Conservation (phyloP, 2,888 invertebrate species). For the Caenorhabditis sulstoni region DNA sequence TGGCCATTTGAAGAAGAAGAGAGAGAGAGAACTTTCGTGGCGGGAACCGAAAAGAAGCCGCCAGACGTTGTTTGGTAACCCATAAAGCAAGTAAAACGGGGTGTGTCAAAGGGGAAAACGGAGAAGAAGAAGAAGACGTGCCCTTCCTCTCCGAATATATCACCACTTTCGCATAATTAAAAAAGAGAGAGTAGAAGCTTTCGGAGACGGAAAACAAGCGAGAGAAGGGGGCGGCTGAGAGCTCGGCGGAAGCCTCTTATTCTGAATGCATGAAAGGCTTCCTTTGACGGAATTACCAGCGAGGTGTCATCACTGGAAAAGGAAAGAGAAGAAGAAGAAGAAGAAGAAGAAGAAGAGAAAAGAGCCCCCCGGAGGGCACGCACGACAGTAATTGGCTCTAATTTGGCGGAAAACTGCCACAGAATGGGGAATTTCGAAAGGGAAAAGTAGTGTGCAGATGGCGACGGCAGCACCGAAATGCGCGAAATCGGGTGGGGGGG, state of each 20-base stretch:
- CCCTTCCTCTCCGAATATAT: slow-evolving; percentile 5
- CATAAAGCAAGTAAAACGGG: slow-evolving; percentile 26
- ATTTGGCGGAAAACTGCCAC: slow-evolving; percentile 44
- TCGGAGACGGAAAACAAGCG: slow-evolving; percentile 7
- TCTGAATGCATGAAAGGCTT: slow-evolving; percentile 59
- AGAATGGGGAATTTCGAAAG: slow-evolving; percentile 1
- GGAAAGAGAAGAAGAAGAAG: not conserved
- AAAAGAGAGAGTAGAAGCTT: slow-evolving; percentile 15
- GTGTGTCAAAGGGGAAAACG: slow-evolving; percentile 20
- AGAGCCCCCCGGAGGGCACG: not conserved
- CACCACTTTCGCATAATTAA: slow-evolving; percentile 56
- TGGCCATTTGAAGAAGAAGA: not conserved
- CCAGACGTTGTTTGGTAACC: slow-evolving; percentile 27
- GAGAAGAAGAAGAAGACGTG: not conserved
- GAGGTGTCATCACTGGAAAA: slow-evolving; percentile 23
- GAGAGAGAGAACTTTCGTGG: not conserved
- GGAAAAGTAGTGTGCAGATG: slow-evolving; percentile 30
- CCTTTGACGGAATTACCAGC: slow-evolving; percentile 39
- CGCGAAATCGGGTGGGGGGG: slow-evolving; percentile 20
- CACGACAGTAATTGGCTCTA: slow-evolving; percentile 43
- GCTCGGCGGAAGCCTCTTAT: slow-evolving; percentile 41
- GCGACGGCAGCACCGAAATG: slow-evolving; percentile 19
- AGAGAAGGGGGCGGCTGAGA: slow-evolving; percentile 11
- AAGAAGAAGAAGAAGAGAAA: too few species aligned
- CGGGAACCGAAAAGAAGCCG: slow-evolving; percentile 13